These are phyloP conservation scores for Gallinago undulata DNA, from an alignment of 2,113 vertebrate genomes.

Conservation along the genomic window DNA sequence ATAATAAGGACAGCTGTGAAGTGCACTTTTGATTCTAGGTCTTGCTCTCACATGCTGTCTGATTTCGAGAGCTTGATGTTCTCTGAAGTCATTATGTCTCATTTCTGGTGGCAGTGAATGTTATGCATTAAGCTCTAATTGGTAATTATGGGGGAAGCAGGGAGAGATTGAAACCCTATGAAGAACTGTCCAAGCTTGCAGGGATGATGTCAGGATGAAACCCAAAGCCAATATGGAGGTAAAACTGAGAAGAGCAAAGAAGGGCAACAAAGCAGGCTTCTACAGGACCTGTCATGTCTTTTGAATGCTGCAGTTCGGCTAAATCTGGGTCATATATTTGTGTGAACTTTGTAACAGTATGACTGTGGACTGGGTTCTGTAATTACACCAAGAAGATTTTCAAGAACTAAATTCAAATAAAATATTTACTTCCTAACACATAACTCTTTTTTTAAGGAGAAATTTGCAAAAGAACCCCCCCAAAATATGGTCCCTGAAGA, in stretches of 20 bases:
- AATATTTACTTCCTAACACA: not conserved
- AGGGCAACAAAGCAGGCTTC: not conserved
- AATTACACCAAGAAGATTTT: not conserved
- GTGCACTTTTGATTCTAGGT: not conserved
- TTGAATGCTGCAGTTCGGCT: not conserved
- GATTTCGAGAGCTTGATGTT: not conserved
- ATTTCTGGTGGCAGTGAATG: not conserved
- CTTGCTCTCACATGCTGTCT: not conserved
- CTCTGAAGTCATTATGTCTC: not conserved
- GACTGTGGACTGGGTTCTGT: not conserved
- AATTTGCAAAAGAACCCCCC: slow-evolving; percentile 52
- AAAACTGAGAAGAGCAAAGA: not conserved
- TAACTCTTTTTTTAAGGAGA: slow-evolving; percentile 56
- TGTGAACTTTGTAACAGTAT: not conserved
- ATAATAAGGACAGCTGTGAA: not conserved
- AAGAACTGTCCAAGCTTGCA: not conserved
- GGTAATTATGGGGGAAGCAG: not conserved
- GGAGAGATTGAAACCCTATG: not conserved
- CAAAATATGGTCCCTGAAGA: slow-evolving; percentile 32
- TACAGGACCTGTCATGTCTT: not conserved
- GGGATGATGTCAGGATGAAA: not conserved
- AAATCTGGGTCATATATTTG: not conserved
- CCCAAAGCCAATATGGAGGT: not conserved
- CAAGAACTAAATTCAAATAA: not conserved
- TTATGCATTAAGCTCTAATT: not conserved